phyloP scores from a whole-genome alignment of 2,113 vertebrate species.

The Sphaerodactylus townsendi region DNA sequence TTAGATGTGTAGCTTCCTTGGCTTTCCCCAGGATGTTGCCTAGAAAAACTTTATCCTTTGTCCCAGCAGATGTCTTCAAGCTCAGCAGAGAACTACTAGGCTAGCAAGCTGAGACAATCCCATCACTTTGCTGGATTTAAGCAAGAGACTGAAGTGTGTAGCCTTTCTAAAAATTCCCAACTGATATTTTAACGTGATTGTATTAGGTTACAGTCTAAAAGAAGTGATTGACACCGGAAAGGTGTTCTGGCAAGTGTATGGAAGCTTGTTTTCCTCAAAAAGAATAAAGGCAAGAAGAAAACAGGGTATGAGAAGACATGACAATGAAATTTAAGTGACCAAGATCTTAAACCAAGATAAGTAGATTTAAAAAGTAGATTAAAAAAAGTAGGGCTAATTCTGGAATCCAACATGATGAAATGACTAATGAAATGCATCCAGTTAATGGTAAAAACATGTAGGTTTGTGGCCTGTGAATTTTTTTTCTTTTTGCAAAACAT shows the following conservation, averaged over 20 bases:
- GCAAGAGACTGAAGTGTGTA: neutral
- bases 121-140: neutral
- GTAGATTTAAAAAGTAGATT: neutral
- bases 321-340: neutral
- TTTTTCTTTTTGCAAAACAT: neutral
- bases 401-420: neutral
- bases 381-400: neutral
- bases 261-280: conserved; percentile 10
- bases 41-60: conserved; percentile 20
- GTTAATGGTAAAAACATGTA: neutral
- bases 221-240: conserved; percentile 17
- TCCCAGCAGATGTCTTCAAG: conserved; percentile 14
- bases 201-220: conserved; percentile 17
- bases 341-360: neutral
- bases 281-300: neutral
- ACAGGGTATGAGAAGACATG: neutral
- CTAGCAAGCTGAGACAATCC: conserved; percentile 3
- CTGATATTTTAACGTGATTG: neutral
- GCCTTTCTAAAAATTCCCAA: neutral
- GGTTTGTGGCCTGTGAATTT: neutral
- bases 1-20: conserved; percentile 37
- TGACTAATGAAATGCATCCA: neutral
- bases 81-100: neutral
- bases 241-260: neutral
- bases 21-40: conserved; percentile 19